phyloP scores from a whole-genome alignment of 2,113 vertebrate species.

The Callionymus lyra region DNA sequence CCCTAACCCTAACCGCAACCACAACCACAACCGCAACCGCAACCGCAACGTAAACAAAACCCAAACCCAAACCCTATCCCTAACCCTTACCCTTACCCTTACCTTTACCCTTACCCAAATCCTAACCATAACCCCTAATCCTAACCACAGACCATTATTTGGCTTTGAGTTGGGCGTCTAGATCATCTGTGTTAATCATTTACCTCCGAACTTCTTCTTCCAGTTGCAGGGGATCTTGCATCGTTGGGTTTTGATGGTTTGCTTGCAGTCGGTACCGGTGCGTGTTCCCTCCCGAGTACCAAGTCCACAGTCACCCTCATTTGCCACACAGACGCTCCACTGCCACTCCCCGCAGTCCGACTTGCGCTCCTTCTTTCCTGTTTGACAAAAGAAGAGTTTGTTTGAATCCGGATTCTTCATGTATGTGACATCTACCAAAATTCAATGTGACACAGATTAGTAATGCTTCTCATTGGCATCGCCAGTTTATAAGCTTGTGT shows the following conservation, averaged over 20 bases:
- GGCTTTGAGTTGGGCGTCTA: constrained; percentile 3
- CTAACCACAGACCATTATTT: constrained; percentile 1
- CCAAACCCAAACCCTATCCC: no score
- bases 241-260: constrained; percentile 95
- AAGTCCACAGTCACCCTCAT: constrained; percentile 86
- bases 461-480: background rate
- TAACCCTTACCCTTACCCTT: no score
- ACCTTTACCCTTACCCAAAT: no score
- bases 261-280: constrained; percentile 82
- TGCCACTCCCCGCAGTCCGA: constrained; percentile 96
- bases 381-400: constrained; percentile 9
- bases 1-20: no score
- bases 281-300: constrained; percentile 91
- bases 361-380: constrained; percentile 89
- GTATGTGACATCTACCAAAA: background rate
- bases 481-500: no score
- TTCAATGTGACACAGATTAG: background rate
- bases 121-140: no score
- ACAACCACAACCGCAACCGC: no score
- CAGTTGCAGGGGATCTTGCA: constrained; percentile 99
- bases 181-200: no score
- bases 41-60: no score
- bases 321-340: constrained; percentile 94
- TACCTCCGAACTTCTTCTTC: constrained; percentile 98
- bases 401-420: background rate